phyloP scores from a whole-genome alignment of 2,113 vertebrate genomes.

The Enhydra lutris region DNA sequence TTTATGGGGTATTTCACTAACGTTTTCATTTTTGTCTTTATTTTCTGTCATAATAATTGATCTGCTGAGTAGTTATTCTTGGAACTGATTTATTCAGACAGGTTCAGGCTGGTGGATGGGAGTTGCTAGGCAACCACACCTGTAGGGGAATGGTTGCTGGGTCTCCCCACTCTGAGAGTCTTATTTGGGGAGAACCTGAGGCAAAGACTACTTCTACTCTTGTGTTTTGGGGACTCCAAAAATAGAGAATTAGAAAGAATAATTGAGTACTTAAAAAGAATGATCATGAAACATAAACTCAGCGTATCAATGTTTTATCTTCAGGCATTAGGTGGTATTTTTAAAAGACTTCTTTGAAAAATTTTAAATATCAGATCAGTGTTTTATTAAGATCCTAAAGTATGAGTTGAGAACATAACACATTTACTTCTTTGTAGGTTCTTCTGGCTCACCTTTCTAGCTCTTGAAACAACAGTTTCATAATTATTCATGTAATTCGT shows the following conservation, averaged over 20 bases:
- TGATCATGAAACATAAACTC: neutral
- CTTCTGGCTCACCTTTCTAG: neutral
- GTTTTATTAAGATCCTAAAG: neutral
- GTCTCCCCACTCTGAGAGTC: neutral
- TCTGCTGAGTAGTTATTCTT: neutral
- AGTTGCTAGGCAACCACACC: conserved; percentile 56
- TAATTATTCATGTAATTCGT: neutral
- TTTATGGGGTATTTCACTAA: neutral
- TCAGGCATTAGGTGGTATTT: neutral
- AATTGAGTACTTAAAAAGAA: neutral
- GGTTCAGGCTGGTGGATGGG: neutral
- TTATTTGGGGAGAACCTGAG: neutral
- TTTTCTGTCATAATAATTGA: conserved; percentile 39
- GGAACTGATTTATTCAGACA: neutral
- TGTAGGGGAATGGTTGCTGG: neutral
- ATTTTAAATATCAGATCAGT: neutral
- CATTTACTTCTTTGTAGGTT: neutral
- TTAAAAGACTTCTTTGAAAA: neutral
- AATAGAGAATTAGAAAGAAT: neutral
- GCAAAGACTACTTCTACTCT: neutral
- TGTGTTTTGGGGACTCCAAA: neutral
- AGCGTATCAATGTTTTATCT: neutral
- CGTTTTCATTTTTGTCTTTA: conserved; percentile 43
- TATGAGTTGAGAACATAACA: neutral
- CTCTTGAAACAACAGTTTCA: neutral